Percentiles rank a stretch among this genome's conserved stretches.
These are phyloP conservation scores for Beris chalybata DNA, from an alignment of 2,888 invertebrate genomes.

Conservation along the genomic window DNA sequence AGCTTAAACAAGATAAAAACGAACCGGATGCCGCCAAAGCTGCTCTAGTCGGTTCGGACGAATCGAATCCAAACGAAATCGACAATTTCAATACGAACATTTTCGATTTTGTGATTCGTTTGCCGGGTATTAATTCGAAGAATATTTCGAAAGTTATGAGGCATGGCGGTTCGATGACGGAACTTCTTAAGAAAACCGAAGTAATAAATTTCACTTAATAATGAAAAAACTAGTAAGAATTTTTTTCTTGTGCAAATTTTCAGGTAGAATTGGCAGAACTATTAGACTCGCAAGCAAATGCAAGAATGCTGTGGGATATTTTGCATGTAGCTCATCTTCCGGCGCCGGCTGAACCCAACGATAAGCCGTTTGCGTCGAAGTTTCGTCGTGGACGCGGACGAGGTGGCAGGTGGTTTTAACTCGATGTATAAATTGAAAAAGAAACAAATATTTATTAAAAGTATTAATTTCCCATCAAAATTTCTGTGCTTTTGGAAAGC, in stretches of 20 bases:
- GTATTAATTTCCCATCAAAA: not conserved
- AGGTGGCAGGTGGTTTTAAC: constrained; percentile 9
- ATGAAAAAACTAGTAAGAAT: constrained; percentile 15
- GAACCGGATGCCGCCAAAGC: constrained; percentile 79
- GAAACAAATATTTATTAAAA: not conserved
- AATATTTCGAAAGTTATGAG: constrained; percentile 79
- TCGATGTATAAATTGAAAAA: not conserved
- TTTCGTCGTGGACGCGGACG: constrained; percentile 21
- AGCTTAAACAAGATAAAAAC: constrained; percentile 84
- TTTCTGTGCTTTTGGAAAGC: too few relatives aligned
- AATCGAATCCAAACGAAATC: constrained; percentile 63
- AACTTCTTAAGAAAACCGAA: constrained; percentile 63
- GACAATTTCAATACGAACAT: constrained; percentile 73
- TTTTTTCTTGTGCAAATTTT: constrained; percentile 42
- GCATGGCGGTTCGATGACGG: constrained; percentile 68
- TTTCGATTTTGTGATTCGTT: constrained; percentile 79
- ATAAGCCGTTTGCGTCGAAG: constrained; percentile 13
- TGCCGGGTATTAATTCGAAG: constrained; percentile 87
- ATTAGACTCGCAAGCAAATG: constrained; percentile 72
- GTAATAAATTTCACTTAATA: constrained; percentile 49
- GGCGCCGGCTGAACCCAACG: constrained; percentile 55
- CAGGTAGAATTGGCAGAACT: constrained; percentile 71
- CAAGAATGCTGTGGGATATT: constrained; percentile 68
- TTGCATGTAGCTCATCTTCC: constrained; percentile 68
- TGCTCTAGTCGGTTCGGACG: constrained; percentile 70